Conservation (phyloP, 2,113 vertebrate genomes). For the Barnardius zonarius region DNA sequence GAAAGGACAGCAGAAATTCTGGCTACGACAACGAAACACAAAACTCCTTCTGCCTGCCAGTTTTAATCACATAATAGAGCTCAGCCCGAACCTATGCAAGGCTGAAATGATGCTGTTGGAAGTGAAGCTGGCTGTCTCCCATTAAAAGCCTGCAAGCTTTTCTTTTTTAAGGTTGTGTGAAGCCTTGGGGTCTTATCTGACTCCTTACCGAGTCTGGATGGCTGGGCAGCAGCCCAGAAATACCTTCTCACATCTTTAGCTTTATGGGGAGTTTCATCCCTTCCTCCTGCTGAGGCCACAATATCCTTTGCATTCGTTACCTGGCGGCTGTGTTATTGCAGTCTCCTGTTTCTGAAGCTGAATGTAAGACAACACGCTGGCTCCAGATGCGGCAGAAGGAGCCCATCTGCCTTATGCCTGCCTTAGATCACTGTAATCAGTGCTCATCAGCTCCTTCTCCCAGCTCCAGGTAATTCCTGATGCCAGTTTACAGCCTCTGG, state of each 20-base stretch:
- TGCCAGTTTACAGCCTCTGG: neutral
- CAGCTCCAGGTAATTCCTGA: slow-evolving; percentile 4
- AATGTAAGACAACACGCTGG: neutral
- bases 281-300: slow-evolving; percentile 55
- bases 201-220: slow-evolving; percentile 43
- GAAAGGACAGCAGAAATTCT: slow-evolving; percentile 14
- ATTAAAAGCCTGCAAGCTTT: slow-evolving; percentile 5
- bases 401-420: neutral
- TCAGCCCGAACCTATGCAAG: neutral
- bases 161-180: neutral
- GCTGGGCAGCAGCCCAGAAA: slow-evolving; percentile 63
- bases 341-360: slow-evolving; percentile 21
- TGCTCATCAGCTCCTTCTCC: neutral
- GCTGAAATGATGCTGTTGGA: slow-evolving; percentile 19
- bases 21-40: neutral
- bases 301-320: slow-evolving; percentile 53
- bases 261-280: slow-evolving; percentile 59
- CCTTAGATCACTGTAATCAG: slow-evolving; percentile 19
- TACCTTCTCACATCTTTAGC: slow-evolving; percentile 64
- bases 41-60: slow-evolving; percentile 6
- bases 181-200: slow-evolving; percentile 52
- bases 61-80: slow-evolving; percentile 25
- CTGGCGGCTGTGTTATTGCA: slow-evolving; percentile 23
- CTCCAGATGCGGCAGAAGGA: slow-evolving; percentile 32
- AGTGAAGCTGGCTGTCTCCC: slow-evolving; percentile 34